phyloP scores from a whole-genome alignment of 1,140 invertebrate genomes.

The Penaeus indicus region DNA sequence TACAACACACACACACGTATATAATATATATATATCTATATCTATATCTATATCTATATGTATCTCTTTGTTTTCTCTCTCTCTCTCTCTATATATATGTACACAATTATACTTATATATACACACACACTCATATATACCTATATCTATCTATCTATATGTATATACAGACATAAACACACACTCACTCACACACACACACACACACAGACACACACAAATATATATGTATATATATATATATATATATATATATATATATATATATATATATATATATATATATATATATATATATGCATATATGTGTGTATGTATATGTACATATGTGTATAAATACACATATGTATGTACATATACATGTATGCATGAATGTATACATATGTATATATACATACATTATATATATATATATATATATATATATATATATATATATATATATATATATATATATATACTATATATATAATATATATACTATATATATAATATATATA shows the following conservation, averaged over 20 bases:
- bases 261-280: constrained; percentile 29
- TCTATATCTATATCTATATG: not conserved
- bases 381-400: not conserved
- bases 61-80: not conserved
- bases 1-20: not conserved
- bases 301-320: not conserved
- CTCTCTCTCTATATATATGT: not conserved
- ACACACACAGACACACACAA: not conserved
- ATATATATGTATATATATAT: constrained; percentile 25
- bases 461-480: too few relatives aligned
- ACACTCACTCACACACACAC: not conserved
- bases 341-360: too few relatives aligned
- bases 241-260: constrained; percentile 23
- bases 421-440: not conserved
- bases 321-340: too few relatives aligned
- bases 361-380: not conserved
- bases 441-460: not conserved
- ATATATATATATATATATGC: constrained; percentile 31
- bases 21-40: not conserved
- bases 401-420: not conserved
- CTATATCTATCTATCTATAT: not conserved
- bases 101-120: constrained; percentile 4
- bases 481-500: too few relatives aligned
- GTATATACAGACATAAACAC: not conserved
- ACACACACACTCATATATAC: not conserved